A percentile compares a stretch with the other conserved stretches of the same genome.
phyloP scores from a whole-genome alignment of 2,113 vertebrate species.

The Boleophthalmus pectinirostris region DNA sequence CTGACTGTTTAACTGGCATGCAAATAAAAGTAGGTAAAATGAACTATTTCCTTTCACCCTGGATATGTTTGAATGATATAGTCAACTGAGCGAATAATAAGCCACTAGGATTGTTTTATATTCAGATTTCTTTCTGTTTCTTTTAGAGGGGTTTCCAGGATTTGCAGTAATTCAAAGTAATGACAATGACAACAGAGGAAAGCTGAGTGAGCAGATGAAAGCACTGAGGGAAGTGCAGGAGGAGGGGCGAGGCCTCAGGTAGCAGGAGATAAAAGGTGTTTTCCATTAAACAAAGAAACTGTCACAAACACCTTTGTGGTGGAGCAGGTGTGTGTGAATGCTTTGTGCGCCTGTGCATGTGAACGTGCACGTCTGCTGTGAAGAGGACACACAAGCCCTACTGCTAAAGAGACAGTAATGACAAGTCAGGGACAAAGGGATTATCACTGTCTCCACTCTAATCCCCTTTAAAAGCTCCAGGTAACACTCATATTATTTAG shows the following conservation, averaged over 20 bases:
- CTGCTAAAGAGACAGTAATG: constrained; percentile 64
- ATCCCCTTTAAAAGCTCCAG: constrained; percentile 70
- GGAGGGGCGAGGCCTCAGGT: constrained; percentile 60
- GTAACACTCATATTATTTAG: constrained; percentile 59
- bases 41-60: background rate
- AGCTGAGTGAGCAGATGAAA: constrained; percentile 64
- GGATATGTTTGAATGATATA: constrained; percentile 13
- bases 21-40: background rate
- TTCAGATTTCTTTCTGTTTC: background rate
- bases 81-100: constrained; percentile 4
- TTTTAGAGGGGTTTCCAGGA: constrained; percentile 24
- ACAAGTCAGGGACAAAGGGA: constrained; percentile 76
- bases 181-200: constrained; percentile 59
- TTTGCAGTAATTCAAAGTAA: constrained; percentile 41
- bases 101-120: constrained; percentile 4
- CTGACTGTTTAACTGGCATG: constrained; percentile 12
- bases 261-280: constrained; percentile 72
- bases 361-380: constrained; percentile 16
- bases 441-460: constrained; percentile 76
- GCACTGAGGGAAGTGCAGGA: constrained; percentile 44
- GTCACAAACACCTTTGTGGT: constrained; percentile 69
- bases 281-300: constrained; percentile 75
- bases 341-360: constrained; percentile 29
- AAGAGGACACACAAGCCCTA: constrained; percentile 53
- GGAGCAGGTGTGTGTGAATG: constrained; percentile 54